Evolutionary conservation across 2,113 vertebrate genomes (phyloP), one percentile per base, ranked within the genome.

Genomic region (Numida meleagris): DNA sequence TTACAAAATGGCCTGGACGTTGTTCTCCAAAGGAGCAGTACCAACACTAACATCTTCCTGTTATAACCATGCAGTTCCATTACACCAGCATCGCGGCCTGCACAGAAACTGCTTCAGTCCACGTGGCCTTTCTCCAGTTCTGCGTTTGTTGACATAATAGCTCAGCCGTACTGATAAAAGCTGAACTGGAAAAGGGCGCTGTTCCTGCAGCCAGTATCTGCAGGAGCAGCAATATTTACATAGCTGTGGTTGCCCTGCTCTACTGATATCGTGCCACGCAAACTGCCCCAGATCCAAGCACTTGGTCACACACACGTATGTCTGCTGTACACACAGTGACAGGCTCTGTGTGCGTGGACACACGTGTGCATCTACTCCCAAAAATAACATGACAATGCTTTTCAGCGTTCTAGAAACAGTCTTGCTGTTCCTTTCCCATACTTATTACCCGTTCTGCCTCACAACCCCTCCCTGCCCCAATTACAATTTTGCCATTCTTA

Each of bases 281-380:
- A 82, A 33, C 2, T 13, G 12, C 5, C 51, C 29, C 57, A 62
- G 12, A 40, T n/a, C 83, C 68, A 3, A 78, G 70, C 50, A 24
- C 9, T 10, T 24, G n/a, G 42, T 46, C 50, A 85, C 71, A 76
- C 79, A 68, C 23, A 57, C 8, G 19, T 1, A 20, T 7, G 33
- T 5, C 29, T 6, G 42, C 51, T 13, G 66, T 2, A n/a, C 2
- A 4, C 6, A 53, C 5, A 61, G 34, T 14, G 7, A 38, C 12
- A 42, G 2, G 15, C 24, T 29, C 8, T 5, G 14, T 2, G 14
- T 11, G 43, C 14, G 20, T n/a, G 33, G 2, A 12, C 2, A n/a
- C 2, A 33, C 3, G 9, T 23, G 14, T 43, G 24, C 3, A 0
- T 18, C 23, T 23, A 11, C 58, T 14, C 48, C 50, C 38, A 27